Evolutionary conservation across 2,797 vertebrate genomes (phyloP).

Genomic region (Sebastes paucispinis): DNA sequence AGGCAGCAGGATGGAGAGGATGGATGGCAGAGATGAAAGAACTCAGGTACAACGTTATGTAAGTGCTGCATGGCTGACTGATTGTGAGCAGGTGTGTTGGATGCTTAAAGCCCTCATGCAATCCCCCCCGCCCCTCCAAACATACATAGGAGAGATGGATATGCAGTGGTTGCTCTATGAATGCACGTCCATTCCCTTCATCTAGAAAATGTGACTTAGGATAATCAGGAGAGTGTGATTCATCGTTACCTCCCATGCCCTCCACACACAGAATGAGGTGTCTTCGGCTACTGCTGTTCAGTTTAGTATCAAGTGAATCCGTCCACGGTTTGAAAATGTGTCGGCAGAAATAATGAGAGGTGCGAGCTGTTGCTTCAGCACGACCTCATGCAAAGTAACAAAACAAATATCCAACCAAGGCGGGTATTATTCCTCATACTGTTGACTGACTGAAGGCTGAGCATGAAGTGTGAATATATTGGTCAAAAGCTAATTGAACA

Average conservation of each 20-base stretch:
- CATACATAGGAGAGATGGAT: background rate
- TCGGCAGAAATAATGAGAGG: conserved; percentile 23
- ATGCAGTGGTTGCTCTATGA: background rate
- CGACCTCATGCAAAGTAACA: conserved; percentile 7
- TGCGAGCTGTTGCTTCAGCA: conserved; percentile 39
- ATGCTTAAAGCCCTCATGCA: conserved; percentile 14
- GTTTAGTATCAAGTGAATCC: conserved; percentile 22
- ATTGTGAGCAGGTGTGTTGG: conserved; percentile 24
- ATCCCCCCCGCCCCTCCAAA: background rate
- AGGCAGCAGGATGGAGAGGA: background rate
- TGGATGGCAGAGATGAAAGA: background rate
- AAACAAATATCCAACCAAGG: conserved; percentile 12
- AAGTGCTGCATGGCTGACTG: conserved; percentile 1
- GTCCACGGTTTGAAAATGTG: conserved; percentile 24
- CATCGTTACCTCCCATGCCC: conserved; percentile 32
- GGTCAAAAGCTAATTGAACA: background rate
- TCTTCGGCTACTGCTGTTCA: conserved; percentile 39
- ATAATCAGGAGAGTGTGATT: conserved; percentile 33
- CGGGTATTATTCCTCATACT: background rate
- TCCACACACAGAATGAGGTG: conserved; percentile 18
- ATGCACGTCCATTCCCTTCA: conserved; percentile 25
- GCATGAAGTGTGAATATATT: background rate
- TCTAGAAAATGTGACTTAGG: conserved; percentile 22
- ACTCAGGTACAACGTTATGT: background rate
- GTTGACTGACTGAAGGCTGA: background rate